Evolutionary conservation across 2,888 invertebrate species (phyloP), one percentile per base, ranked within the genome.

Genomic region (Gymnosoma rotundatum): DNA sequence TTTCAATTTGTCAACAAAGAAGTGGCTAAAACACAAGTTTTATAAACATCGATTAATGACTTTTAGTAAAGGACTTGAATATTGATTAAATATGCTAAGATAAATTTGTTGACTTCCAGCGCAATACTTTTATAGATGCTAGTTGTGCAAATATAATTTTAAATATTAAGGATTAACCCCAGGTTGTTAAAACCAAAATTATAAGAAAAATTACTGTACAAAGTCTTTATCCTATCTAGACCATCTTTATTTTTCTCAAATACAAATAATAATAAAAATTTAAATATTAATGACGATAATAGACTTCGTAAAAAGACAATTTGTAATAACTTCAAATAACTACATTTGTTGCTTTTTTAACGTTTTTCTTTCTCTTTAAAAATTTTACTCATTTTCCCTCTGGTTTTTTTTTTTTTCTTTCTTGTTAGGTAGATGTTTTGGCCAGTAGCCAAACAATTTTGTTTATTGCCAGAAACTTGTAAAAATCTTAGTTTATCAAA

Each of bases 361-460:
- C 18, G 0, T 52, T 9, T 52, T 52, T 48, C 14, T 16, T 6
- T 16, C 3, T n/a, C 9, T 18, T 52, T 9, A 18, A 20, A 52
- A 18, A 52, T 25, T 1, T 50, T 18, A 8, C 0, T 9, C 1
- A 10, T 20, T 52, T n/a, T n/a, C n/a, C n/a, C n/a, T n/a, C n/a
- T n/a, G n/a, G n/a, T n/a, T n/a, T n/a, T n/a, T n/a, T n/a, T n/a
- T n/a, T 18, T 1, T 52, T 18, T 18, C 1, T 1, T 8, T 18
- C 10, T 0, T 61, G 52, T 42, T 16, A n/a, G 32, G 52, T 21
- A 72, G 25, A 16, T 69, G 14, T 80, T 58, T 78, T 84, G 84
- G 84, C 84, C 74, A 60, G 45, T 72, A 58, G 81, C 84, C 84
- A 84, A 84, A 81, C 74, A 81, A 78, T 84, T 84, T 84, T 84